Evolutionary conservation across 2,888 invertebrate species (phyloP).

Genomic region (Asteroscopus sphinx): DNA sequence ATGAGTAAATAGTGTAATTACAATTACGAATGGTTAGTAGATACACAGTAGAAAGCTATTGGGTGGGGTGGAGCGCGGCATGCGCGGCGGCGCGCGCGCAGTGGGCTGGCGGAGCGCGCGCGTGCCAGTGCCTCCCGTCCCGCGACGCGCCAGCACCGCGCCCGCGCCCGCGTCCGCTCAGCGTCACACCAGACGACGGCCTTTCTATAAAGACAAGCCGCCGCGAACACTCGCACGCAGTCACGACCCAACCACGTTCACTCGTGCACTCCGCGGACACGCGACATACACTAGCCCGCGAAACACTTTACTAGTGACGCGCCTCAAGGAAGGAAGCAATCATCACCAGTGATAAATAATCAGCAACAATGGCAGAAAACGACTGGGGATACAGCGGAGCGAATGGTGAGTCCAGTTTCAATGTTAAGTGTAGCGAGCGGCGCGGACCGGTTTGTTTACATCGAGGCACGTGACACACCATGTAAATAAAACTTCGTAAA

Average conservation of each 20-base stretch:
- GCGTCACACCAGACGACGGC: conserved; percentile 61
- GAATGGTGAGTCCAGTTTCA: conserved; percentile 87
- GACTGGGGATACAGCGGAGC: conserved; percentile 91
- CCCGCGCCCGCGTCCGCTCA: conserved; percentile 64
- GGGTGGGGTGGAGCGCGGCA: conserved; percentile 59
- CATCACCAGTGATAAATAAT: conserved; percentile 61
- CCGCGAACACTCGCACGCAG: conserved; percentile 82
- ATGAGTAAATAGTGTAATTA: conserved; percentile 72
- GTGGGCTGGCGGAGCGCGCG: conserved; percentile 73
- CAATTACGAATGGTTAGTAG: conserved; percentile 75
- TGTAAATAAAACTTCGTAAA: conserved; percentile 69
- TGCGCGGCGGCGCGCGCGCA: conserved; percentile 68
- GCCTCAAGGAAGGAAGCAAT: conserved; percentile 56
- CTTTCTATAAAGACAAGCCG: conserved; percentile 80
- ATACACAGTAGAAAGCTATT: conserved; percentile 77
- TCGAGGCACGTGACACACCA: conserved; percentile 81
- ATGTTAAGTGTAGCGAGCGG: conserved; percentile 61
- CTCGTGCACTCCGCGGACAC: conserved; percentile 78
- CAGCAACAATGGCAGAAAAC: conserved; percentile 79
- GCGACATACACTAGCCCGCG: conserved; percentile 66
- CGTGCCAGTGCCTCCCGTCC: conserved; percentile 64
- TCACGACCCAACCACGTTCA: conserved; percentile 82
- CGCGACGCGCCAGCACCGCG: conserved; percentile 53
- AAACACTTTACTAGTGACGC: conserved; percentile 50
- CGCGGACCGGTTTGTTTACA: conserved; percentile 87